phyloP scores from a whole-genome alignment of 2,888 invertebrate species.

The Drosophila conformis region DNA sequence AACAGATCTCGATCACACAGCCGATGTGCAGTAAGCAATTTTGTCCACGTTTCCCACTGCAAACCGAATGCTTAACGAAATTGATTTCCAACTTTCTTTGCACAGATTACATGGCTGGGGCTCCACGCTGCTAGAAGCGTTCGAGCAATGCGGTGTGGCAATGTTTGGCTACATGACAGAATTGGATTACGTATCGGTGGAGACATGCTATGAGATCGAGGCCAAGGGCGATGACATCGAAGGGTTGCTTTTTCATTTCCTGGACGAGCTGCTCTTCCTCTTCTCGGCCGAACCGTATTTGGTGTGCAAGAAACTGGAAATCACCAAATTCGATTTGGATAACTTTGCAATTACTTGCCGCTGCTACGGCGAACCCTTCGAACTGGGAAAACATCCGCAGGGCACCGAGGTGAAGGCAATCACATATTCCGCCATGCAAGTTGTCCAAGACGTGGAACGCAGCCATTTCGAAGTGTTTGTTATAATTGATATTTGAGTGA shows the following conservation, averaged over 20 bases:
- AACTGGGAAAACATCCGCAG: conserved; percentile 96
- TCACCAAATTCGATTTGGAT: conserved; percentile 93
- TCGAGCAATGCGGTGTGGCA: conserved; percentile 96
- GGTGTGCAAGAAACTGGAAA: conserved; percentile 94
- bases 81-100: background rate
- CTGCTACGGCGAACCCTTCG: conserved; percentile 97
- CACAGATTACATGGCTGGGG: conserved; percentile 97
- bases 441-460: conserved; percentile 89
- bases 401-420: conserved; percentile 99
- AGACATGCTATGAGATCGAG: conserved; percentile 91
- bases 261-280: conserved; percentile 96
- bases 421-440: conserved; percentile 99
- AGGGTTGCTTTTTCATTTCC: conserved; percentile 94
- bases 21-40: conserved; percentile 97
- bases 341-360: conserved; percentile 92
- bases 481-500: conserved; percentile 95
- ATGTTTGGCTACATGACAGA: conserved; percentile 99
- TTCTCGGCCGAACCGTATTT: conserved; percentile 97
- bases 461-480: conserved; percentile 95
- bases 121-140: conserved; percentile 92
- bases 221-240: conserved; percentile 95
- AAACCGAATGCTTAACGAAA: background rate
- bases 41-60: conserved; percentile 6
- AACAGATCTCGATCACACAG: conserved; percentile 98
- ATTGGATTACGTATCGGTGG: conserved; percentile 92